A percentile compares a stretch with the other conserved stretches of the same genome.
These are phyloP conservation scores for Araneus ventricosus DNA, from an alignment of 1,140 invertebrate species.

Conservation along the genomic window DNA sequence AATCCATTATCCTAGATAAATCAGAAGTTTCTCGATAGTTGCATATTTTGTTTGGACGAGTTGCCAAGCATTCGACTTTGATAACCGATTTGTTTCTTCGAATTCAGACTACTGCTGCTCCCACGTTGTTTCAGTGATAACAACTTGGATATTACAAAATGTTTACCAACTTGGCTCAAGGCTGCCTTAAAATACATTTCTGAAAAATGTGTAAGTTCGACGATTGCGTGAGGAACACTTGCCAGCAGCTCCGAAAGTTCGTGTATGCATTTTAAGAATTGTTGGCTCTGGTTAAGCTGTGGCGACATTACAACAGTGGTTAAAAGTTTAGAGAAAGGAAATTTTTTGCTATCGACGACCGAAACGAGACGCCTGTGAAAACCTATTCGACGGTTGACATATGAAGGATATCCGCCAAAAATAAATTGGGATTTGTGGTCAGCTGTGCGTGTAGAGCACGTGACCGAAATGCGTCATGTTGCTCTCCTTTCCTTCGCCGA, in stretches of 20 bases:
- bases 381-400: no score
- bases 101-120: background rate
- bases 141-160: background rate
- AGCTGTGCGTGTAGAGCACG: no score
- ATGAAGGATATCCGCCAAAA: no score
- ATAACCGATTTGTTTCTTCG: background rate
- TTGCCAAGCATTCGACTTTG: background rate
- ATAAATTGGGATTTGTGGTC: no score
- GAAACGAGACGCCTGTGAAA: no score
- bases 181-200: background rate
- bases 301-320: background rate
- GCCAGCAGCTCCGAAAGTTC: background rate
- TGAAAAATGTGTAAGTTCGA: background rate
- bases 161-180: background rate
- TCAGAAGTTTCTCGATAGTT: background rate
- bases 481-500: no score
- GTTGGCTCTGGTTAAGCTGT: background rate
- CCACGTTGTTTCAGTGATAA: background rate
- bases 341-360: background rate
- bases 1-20: background rate
- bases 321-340: background rate
- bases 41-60: background rate
- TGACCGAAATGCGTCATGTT: no score
- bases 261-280: background rate
- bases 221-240: background rate